Evolutionary conservation across 2,888 invertebrate genomes (phyloP), one percentile per base, ranked within the genome.

Genomic region (Subacronicta megacephala): DNA sequence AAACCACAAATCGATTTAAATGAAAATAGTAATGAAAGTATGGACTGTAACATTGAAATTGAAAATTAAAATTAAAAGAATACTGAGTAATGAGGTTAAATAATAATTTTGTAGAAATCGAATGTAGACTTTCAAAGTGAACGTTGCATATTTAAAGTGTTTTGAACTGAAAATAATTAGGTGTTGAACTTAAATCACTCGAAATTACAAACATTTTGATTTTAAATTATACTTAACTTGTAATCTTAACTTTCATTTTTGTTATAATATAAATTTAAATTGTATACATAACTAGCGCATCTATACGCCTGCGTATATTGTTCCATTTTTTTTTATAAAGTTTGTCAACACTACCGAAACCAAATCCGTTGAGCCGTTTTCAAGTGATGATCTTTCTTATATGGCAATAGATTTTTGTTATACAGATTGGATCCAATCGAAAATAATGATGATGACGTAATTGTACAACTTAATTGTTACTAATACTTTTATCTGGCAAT

Each of bases 31-130:
- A 91, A 87, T 72, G 93, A 93, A 61, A 94, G 94, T 78, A 91
- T 94, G 89, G 94, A 92, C 20, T 94, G 94, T 82, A 94, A 94
- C 75, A 94, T 94, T 62, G 94, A 94, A 76, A 70, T 94, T 55
- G 94, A 94, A 83, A 94, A 94, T 84, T 94, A 82, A 85, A 40
- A 4, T 31, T 17, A 37, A 26, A 17, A 33, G 40, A 44, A 29
- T 50, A 53, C 44, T 10, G 9, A 45, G 7, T 51, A 60, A 53
- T 31, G 37, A 57, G 43, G 50, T 62, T 52, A 35, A 57, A 65
- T 49, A 52, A 41, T 45, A 50, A 47, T 63, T 51, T 49, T 44
- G 46, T 72, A 58, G 62, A 33, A 62, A 50, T 44, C 47, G 45
- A 62, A 53, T 55, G 61, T 65, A 65, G 54, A 75, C 43, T 44